These are phyloP conservation scores for Mus spicilegus DNA, from an alignment of 2,113 vertebrate genomes.

Conservation along the genomic window DNA sequence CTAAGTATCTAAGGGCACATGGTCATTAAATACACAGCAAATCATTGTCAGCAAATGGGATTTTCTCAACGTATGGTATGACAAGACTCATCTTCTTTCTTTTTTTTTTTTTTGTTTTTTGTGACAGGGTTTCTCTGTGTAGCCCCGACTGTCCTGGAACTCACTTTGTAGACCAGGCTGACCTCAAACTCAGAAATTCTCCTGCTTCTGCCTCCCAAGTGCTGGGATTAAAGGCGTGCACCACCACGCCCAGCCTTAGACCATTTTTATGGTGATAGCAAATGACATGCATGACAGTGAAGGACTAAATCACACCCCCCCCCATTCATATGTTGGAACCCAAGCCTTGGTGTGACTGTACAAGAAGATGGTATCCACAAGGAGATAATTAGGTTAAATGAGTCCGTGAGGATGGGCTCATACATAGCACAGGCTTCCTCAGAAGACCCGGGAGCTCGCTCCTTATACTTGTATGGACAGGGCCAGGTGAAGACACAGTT, in stretches of 20 bases:
- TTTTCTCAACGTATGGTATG: background rate
- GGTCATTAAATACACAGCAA: conserved; percentile 29
- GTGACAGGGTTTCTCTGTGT: no score
- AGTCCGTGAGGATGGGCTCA: background rate
- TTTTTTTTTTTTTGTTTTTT: no score
- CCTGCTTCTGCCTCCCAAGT: no score
- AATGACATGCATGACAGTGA: background rate
- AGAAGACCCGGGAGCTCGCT: background rate
- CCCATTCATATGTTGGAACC: background rate
- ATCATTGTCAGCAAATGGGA: conserved; percentile 9
- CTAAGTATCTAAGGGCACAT: background rate
- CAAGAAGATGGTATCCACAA: background rate
- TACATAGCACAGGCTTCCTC: background rate
- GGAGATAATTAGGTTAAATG: background rate
- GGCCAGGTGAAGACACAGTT: background rate
- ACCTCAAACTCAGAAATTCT: no score
- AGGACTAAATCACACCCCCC: background rate
- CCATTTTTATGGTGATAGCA: no score
- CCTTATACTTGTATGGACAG: background rate
- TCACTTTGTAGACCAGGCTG: no score
- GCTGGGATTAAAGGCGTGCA: no score
- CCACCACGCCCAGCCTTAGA: no score
- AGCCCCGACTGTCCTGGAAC: no score
- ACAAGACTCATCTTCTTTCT: background rate
- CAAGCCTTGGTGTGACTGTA: background rate